Conservation (phyloP, 2,888 invertebrate species). For the Mythimna impura region DNA sequence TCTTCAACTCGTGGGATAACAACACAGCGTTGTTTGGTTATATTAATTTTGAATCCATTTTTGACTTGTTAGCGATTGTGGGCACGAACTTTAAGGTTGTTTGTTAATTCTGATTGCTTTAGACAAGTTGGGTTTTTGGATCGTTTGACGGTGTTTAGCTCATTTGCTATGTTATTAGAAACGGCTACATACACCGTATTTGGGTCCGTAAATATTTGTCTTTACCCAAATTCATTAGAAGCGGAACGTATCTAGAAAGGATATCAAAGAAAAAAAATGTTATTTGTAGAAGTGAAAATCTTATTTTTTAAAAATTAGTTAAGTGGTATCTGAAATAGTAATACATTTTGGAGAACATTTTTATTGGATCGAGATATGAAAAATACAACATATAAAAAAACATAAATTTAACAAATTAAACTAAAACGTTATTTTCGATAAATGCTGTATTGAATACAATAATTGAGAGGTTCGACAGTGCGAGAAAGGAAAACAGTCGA, state of each 20-base stretch:
- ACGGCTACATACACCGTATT: too few relatives aligned
- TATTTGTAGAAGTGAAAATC: too few relatives aligned
- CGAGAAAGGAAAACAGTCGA: slow-evolving; percentile 19
- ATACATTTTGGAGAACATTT: too few relatives aligned
- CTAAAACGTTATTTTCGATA: slow-evolving; percentile 8
- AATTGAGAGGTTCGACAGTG: slow-evolving; percentile 27
- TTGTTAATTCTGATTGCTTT: slow-evolving; percentile 32
- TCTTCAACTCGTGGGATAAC: slow-evolving; percentile 5
- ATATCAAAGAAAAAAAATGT: background rate
- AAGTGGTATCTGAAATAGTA: too few relatives aligned
- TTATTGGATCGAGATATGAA: too few relatives aligned
- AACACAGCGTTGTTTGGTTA: slow-evolving; percentile 8
- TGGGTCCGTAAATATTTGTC: background rate
- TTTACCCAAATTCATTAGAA: background rate
- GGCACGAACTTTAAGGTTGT: slow-evolving; percentile 20
- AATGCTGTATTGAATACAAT: slow-evolving; percentile 24
- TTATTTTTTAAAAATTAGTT: too few relatives aligned
- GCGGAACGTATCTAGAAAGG: background rate
- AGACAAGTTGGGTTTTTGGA: slow-evolving; percentile 18
- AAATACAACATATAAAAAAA: too few relatives aligned
- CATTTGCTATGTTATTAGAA: slow-evolving; percentile 9
- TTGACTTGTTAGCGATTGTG: slow-evolving; percentile 27
- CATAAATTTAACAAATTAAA: background rate
- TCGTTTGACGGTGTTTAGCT: background rate
- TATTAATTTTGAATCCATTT: slow-evolving; percentile 49